Evolutionary conservation across 1,140 invertebrate species (phyloP).

Genomic region (Oreohelix idahoensis): DNA sequence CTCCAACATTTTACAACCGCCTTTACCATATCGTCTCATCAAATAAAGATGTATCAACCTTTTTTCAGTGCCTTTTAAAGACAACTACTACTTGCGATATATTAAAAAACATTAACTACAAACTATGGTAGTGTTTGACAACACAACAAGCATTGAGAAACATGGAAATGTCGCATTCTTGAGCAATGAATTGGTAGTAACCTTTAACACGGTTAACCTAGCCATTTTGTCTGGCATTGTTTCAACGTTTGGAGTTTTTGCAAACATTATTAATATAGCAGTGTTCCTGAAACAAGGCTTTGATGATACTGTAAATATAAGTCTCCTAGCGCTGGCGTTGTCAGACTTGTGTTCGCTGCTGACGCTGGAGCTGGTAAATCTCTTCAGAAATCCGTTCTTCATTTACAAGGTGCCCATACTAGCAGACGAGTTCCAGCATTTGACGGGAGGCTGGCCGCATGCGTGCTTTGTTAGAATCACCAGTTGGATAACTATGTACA

Average conservation of each 20-base stretch:
- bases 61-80: too few relatives aligned
- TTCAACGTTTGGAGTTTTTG: not conserved
- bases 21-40: too few relatives aligned
- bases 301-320: not conserved
- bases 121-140: not conserved
- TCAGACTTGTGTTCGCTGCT: conserved; percentile 6
- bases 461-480: conserved; percentile 14
- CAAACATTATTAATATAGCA: not conserved
- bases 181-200: not conserved
- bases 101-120: too few relatives aligned
- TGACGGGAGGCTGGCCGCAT: not conserved
- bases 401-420: not conserved
- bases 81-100: too few relatives aligned
- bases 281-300: conserved; percentile 7
- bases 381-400: not conserved
- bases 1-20: too few relatives aligned
- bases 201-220: not conserved
- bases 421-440: not conserved
- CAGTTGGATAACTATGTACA: conserved; percentile 19
- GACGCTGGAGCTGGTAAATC: not conserved
- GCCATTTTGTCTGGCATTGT: not conserved
- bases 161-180: not conserved
- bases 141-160: not conserved
- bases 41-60: too few relatives aligned
- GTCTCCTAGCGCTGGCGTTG: not conserved